Percentiles rank a stretch among this genome's conserved stretches.
phyloP scores from a whole-genome alignment of 2,888 invertebrate species.

The Tachina fera region DNA sequence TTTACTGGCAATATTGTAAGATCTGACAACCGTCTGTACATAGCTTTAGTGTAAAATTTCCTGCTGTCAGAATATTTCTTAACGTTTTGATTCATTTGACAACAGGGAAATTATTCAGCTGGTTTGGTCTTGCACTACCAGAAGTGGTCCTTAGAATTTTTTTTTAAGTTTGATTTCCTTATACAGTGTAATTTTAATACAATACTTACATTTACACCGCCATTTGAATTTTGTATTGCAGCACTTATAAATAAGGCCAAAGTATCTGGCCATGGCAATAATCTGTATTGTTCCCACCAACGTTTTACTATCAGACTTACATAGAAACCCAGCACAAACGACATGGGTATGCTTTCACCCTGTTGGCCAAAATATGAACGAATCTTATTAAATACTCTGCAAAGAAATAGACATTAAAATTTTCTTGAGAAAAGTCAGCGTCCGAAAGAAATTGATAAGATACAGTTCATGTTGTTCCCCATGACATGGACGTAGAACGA shows the following conservation, averaged over 20 bases:
- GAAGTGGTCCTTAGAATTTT: too few species aligned
- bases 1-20: too few species aligned
- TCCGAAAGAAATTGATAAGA: background rate
- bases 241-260: conserved; percentile 95
- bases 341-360: conserved; percentile 96
- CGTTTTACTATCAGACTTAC: conserved; percentile 95
- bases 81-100: too few species aligned
- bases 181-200: background rate
- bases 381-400: conserved; percentile 93
- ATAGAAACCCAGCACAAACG: conserved; percentile 97
- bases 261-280: conserved; percentile 97
- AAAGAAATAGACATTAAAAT: conserved; percentile 15
- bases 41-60: too few species aligned
- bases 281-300: conserved; percentile 98
- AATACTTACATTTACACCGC: conserved; percentile 78
- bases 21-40: too few species aligned
- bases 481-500: too few species aligned
- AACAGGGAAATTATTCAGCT: too few species aligned
- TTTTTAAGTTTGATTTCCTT: too few species aligned
- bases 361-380: conserved; percentile 93
- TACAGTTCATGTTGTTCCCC: background rate
- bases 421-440: background rate
- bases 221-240: conserved; percentile 91
- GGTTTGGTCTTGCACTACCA: too few species aligned
- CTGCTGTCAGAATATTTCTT: too few species aligned